These are phyloP conservation scores for Neodiprion lecontei DNA, from an alignment of 1,140 invertebrate genomes.

Conservation along the genomic window DNA sequence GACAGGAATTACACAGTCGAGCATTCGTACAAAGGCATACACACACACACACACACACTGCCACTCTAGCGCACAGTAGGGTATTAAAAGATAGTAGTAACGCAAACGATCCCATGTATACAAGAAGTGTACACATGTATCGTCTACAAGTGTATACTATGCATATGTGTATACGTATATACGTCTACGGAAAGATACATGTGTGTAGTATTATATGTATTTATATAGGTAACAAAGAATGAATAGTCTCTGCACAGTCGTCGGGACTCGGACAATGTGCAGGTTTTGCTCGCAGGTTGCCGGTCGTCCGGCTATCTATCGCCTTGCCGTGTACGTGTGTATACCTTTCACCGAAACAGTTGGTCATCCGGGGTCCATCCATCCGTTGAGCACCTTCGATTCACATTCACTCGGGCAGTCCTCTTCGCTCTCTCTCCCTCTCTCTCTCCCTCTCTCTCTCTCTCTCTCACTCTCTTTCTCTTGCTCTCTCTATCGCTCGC, in stretches of 20 bases:
- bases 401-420: neutral
- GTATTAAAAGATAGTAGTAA: too few relatives aligned
- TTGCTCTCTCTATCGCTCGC: constrained; percentile 9
- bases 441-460: constrained; percentile 2
- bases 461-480: constrained; percentile 25
- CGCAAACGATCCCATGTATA: too few relatives aligned
- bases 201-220: neutral
- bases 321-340: too few relatives aligned
- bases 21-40: too few relatives aligned
- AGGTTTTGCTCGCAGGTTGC: neutral
- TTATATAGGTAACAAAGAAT: neutral
- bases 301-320: neutral
- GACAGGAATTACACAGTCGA: too few relatives aligned
- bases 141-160: too few relatives aligned
- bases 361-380: constrained; percentile 1
- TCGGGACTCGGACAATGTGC: neutral
- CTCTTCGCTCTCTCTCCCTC: neutral
- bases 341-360: constrained; percentile 6
- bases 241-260: neutral
- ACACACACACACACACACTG: too few relatives aligned
- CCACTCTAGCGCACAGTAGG: too few relatives aligned
- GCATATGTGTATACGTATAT: too few relatives aligned
- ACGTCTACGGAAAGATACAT: neutral
- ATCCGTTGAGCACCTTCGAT: constrained; percentile 2
- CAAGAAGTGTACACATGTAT: too few relatives aligned